Conservation (phyloP, 1,140 invertebrate genomes). For the Scaptomyza pallida region DNA sequence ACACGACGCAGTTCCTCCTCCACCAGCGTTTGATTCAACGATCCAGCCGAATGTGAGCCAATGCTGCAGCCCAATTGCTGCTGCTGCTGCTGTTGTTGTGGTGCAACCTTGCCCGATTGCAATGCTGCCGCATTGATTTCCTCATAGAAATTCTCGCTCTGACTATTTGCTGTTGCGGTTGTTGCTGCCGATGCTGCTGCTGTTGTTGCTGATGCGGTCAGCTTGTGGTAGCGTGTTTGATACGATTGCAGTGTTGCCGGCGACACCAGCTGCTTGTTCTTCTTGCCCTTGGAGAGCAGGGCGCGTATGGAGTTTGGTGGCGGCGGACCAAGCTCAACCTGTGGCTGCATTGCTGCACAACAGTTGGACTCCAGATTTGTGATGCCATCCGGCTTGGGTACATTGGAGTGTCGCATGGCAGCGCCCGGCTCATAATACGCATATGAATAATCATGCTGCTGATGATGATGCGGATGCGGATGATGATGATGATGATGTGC, state of each 20-base stretch:
- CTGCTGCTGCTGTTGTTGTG: slow-evolving; percentile 5
- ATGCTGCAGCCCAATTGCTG: slow-evolving; percentile 45
- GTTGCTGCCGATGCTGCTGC: slow-evolving; percentile 74
- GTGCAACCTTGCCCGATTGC: slow-evolving; percentile 53
- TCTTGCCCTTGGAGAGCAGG: slow-evolving; percentile 76
- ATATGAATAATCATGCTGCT: slow-evolving; percentile 87
- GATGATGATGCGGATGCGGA: slow-evolving; percentile 33
- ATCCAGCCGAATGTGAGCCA: slow-evolving; percentile 80
- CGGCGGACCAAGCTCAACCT: slow-evolving; percentile 44
- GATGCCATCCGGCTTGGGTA: slow-evolving; percentile 85
- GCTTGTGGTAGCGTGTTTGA: slow-evolving; percentile 70
- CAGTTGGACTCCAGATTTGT: neutral
- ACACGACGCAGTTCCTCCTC: slow-evolving; percentile 92
- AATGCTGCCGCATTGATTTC: slow-evolving; percentile 87
- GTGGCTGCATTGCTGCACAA: slow-evolving; percentile 4
- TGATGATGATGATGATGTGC: slow-evolving; percentile 22
- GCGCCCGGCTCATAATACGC: slow-evolving; percentile 90
- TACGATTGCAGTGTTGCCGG: slow-evolving; percentile 68
- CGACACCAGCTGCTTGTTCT: slow-evolving; percentile 74
- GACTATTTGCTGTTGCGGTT: slow-evolving; percentile 84
- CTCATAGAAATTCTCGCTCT: slow-evolving; percentile 94
- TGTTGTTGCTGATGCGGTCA: slow-evolving; percentile 55
- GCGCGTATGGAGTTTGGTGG: slow-evolving; percentile 84
- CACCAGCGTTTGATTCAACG: slow-evolving; percentile 87
- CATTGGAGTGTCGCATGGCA: slow-evolving; percentile 85